These are phyloP conservation scores for Strongylocentrotus purpuratus DNA, from an alignment of 35 echinoderm and acorn worm genomes.

Conservation along the genomic window DNA sequence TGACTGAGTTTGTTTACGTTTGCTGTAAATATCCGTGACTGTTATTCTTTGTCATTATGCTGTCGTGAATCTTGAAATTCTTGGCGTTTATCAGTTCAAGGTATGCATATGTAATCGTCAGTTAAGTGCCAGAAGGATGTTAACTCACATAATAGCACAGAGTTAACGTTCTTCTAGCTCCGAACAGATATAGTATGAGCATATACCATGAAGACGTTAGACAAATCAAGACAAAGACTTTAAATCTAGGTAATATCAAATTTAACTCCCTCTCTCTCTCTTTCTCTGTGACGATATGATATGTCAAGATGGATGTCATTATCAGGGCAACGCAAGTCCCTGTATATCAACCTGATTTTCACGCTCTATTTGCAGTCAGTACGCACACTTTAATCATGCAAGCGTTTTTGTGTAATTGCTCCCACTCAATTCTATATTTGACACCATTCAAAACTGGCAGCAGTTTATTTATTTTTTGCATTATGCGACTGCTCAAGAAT, in stretches of 20 bases:
- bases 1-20: neutral
- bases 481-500: no score
- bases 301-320: neutral
- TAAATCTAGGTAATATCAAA: neutral
- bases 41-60: neutral
- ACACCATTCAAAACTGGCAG: no score
- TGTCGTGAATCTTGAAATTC: neutral
- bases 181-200: neutral
- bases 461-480: no score
- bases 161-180: no score
- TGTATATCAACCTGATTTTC: neutral
- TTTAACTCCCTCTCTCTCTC: neutral
- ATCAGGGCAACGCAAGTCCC: neutral
- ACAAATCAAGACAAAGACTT: neutral
- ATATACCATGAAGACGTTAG: neutral
- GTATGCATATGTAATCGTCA: neutral
- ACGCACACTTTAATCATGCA: no score
- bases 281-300: neutral
- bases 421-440: no score
- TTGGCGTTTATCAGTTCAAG: neutral
- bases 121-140: no score
- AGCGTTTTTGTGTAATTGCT: no score
- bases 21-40: neutral
- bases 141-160: no score
- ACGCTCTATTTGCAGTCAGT: neutral